Percentiles rank a stretch among this genome's conserved stretches.
These are phyloP conservation scores for Tryphoninae sp. DNA, from an alignment of 2,888 invertebrate genomes.

Conservation along the genomic window DNA sequence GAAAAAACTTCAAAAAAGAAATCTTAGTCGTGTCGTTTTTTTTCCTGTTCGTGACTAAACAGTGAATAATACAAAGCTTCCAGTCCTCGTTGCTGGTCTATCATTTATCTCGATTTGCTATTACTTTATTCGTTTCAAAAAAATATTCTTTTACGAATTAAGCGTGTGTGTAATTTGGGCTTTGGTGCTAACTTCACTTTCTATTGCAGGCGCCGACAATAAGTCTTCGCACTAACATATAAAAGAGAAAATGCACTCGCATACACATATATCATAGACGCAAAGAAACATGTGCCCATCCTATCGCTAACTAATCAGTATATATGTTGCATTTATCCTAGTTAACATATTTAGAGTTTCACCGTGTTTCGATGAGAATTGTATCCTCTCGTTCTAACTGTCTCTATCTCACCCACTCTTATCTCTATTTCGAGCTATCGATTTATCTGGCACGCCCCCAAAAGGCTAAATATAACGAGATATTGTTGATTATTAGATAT, in stretches of 20 bases:
- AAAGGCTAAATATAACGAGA: slow-evolving; percentile 55
- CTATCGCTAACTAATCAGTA: slow-evolving; percentile 77
- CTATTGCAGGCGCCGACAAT: slow-evolving; percentile 82
- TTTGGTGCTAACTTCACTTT: slow-evolving; percentile 80
- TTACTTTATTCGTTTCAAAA: neutral
- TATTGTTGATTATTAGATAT: slow-evolving; percentile 66
- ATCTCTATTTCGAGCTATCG: slow-evolving; percentile 46
- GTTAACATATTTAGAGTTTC: slow-evolving; percentile 60
- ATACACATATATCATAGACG: slow-evolving; percentile 56
- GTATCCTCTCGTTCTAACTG: slow-evolving; percentile 49
- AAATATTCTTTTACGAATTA: slow-evolving; percentile 19
- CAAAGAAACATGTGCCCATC: slow-evolving; percentile 39
- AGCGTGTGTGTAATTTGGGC: slow-evolving; percentile 64
- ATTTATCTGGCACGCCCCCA: slow-evolving; percentile 52
- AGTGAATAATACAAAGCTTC: slow-evolving; percentile 42
- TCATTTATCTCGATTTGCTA: slow-evolving; percentile 10
- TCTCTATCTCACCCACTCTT: slow-evolving; percentile 49
- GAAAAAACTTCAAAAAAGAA: neutral
- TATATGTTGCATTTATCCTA: slow-evolving; percentile 64
- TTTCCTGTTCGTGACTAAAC: slow-evolving; percentile 46
- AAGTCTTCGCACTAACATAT: slow-evolving; percentile 81
- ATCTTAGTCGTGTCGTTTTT: neutral
- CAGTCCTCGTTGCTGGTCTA: slow-evolving; percentile 51
- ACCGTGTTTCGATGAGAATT: slow-evolving; percentile 53
- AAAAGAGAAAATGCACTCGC: slow-evolving; percentile 44